Conservation (phyloP, 2,888 invertebrate genomes). For the Drosophila parthenogenetica region DNA sequence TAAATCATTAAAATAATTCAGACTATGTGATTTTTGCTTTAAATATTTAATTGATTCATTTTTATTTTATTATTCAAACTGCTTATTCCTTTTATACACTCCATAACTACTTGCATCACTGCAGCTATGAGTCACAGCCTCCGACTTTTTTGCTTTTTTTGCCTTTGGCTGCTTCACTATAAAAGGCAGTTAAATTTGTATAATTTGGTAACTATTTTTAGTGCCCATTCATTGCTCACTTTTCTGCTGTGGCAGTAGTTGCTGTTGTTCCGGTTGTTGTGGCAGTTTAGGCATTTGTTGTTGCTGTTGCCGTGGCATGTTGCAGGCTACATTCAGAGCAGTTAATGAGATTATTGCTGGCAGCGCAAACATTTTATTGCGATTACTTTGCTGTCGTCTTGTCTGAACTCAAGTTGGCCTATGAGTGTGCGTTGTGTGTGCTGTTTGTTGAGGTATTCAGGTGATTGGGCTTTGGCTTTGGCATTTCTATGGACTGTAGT, state of each 20-base stretch:
- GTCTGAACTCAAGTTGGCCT: conserved; percentile 9
- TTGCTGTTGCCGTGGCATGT: conserved; percentile 24
- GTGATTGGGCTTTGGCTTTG: conserved; percentile 25
- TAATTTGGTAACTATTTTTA: neutral
- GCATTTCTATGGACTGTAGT: conserved; percentile 12
- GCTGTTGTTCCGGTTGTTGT: neutral
- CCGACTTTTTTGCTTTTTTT: neutral
- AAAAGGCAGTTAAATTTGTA: neutral
- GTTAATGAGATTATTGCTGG: conserved; percentile 23
- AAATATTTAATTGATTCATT: neutral
- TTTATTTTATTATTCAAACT: neutral
- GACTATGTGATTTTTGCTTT: too few species aligned
- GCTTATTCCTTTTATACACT: neutral
- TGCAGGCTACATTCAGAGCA: conserved; percentile 30
- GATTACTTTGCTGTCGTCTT: conserved; percentile 4
- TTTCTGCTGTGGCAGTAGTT: neutral
- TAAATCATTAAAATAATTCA: too few species aligned
- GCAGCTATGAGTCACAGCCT: neutral
- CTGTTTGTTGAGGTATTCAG: conserved; percentile 5
- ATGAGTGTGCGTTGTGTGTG: neutral
- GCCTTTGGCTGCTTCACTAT: conserved; percentile 5
- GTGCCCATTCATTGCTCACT: conserved; percentile 5
- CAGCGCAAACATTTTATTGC: conserved; percentile 32
- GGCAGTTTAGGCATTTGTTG: conserved; percentile 11
- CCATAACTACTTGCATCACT: neutral